Conservation (phyloP, 1,140 invertebrate genomes). For the Colletes gigas region DNA sequence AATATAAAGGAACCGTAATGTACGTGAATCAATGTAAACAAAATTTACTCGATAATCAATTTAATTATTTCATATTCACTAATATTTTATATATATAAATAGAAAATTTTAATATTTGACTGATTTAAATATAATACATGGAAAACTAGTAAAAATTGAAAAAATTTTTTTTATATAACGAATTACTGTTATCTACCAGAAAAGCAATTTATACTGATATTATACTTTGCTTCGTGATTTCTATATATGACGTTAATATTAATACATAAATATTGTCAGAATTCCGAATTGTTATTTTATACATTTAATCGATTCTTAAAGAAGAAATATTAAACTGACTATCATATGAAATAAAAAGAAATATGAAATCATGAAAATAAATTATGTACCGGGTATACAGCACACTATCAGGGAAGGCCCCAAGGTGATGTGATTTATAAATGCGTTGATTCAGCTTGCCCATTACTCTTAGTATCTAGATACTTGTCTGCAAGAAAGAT, state of each 20-base stretch:
- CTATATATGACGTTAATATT: not conserved
- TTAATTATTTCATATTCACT: constrained; percentile 30
- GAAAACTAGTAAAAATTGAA: constrained; percentile 12
- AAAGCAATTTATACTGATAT: constrained; percentile 61
- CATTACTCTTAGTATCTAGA: constrained; percentile 81
- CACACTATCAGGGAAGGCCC: constrained; percentile 76
- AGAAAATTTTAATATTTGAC: not conserved
- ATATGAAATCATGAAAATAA: constrained; percentile 75
- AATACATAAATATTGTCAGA: not conserved
- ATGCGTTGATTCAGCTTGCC: constrained; percentile 80
- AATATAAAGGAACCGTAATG: constrained; percentile 12
- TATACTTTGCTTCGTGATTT: constrained; percentile 23
- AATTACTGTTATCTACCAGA: not conserved
- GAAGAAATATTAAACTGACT: constrained; percentile 67
- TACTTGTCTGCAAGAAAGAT: constrained; percentile 80
- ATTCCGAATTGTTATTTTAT: constrained; percentile 4
- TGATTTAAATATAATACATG: not conserved
- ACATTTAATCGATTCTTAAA: constrained; percentile 16
- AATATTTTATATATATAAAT: not conserved
- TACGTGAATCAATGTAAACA: constrained; percentile 8
- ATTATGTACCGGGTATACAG: constrained; percentile 79
- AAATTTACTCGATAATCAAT: constrained; percentile 56
- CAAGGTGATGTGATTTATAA: constrained; percentile 77
- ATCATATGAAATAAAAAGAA: constrained; percentile 44
- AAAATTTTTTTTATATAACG: constrained; percentile 21